These are phyloP conservation scores for Rhopilema esculentum DNA, from an alignment of 30 jellyfish, hydroid and myxozoan genomes.

Conservation along the genomic window DNA sequence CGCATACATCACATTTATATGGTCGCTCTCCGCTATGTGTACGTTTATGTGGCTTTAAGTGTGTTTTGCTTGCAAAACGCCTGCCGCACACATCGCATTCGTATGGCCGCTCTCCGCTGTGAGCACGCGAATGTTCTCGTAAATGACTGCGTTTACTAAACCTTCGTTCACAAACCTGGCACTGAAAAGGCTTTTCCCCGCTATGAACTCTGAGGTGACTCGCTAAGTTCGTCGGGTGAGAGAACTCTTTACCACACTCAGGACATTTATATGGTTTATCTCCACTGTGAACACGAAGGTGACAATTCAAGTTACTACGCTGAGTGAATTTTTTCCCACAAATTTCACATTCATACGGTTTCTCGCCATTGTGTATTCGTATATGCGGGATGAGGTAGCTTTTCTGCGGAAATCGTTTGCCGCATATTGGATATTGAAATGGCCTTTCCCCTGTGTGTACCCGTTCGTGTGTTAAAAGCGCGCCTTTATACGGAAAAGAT, in stretches of 20 bases:
- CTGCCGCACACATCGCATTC: constrained; percentile 22
- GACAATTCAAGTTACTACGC: constrained; percentile 1
- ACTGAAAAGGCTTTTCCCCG: constrained; percentile 11
- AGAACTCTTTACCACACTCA: background rate
- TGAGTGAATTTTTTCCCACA: constrained; percentile 2
- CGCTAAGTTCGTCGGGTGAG: background rate
- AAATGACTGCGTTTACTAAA: constrained; percentile 8
- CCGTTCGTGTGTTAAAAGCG: background rate
- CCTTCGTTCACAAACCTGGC: background rate
- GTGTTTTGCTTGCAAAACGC: background rate
- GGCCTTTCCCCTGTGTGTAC: no score
- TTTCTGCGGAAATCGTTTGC: constrained; percentile 17
- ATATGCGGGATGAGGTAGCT: constrained; percentile 14
- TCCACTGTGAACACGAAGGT: constrained; percentile 10
- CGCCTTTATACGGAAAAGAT: background rate
- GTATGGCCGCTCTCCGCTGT: constrained; percentile 9
- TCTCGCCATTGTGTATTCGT: constrained; percentile 4
- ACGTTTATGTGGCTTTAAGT: constrained; percentile 11
- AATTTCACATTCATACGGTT: constrained; percentile 1
- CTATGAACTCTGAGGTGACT: constrained; percentile 5
- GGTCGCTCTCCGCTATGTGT: constrained; percentile 33
- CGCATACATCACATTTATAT: constrained; percentile 33
- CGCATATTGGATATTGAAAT: constrained; percentile 21
- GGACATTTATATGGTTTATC: constrained; percentile 2
- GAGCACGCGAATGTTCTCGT: constrained; percentile 6